These are phyloP conservation scores for Nilaparvata lugens DNA, from an alignment of 1,140 invertebrate species.

Conservation along the genomic window DNA sequence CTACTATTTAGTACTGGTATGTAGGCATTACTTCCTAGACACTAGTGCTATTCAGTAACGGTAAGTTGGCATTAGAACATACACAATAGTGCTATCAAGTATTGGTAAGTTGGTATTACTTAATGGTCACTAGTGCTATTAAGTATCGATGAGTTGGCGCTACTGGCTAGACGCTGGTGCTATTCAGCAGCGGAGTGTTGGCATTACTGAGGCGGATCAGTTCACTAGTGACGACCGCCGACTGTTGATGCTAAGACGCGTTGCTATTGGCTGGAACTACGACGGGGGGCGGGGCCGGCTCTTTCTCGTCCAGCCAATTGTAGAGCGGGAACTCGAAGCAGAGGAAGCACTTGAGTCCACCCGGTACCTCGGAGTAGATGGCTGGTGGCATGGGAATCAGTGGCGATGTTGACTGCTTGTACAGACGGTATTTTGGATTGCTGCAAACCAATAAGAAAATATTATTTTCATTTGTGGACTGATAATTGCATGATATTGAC, in stretches of 20 bases:
- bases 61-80: neutral
- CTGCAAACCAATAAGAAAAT: slow-evolving; percentile 38
- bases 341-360: slow-evolving; percentile 66
- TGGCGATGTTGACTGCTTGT: slow-evolving; percentile 78
- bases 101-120: too few species aligned
- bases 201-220: slow-evolving; percentile 19
- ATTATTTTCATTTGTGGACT: too few species aligned
- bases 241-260: slow-evolving; percentile 20
- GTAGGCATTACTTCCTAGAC: too few species aligned
- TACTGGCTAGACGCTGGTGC: slow-evolving; percentile 21
- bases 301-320: slow-evolving; percentile 58
- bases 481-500: neutral
- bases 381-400: slow-evolving; percentile 76
- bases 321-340: slow-evolving; percentile 85
- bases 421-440: slow-evolving; percentile 72
- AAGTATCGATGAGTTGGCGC: slow-evolving; percentile 14
- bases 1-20: too few species aligned
- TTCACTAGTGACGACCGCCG: slow-evolving; percentile 17
- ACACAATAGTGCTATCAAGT: too few species aligned
- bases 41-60: too few species aligned
- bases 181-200: slow-evolving; percentile 19
- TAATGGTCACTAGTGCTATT: slow-evolving; percentile 9
- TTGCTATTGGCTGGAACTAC: slow-evolving; percentile 29
- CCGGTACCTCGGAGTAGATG: slow-evolving; percentile 73
- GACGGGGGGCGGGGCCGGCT: slow-evolving; percentile 43